Percentiles rank a stretch among this genome's conserved stretches.
Conservation (phyloP, 2,888 invertebrate species). For the Drosophila falleni region DNA sequence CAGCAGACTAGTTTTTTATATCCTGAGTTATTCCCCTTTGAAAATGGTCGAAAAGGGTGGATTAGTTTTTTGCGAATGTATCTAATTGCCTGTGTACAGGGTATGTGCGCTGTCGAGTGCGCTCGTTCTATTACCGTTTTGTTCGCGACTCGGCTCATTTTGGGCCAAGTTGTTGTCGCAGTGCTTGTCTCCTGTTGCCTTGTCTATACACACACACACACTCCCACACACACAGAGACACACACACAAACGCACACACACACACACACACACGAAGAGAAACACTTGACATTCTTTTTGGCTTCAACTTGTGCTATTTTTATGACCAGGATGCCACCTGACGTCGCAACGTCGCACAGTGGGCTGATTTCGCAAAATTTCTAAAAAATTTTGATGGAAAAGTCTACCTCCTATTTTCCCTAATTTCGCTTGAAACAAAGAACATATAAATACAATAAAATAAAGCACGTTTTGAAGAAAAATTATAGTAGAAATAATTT, state of each 20-base stretch:
- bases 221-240: too few relatives aligned
- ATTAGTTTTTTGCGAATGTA: too few relatives aligned
- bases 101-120: too few relatives aligned
- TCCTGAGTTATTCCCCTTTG: too few relatives aligned
- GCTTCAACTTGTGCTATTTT: constrained; percentile 33
- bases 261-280: constrained; percentile 10
- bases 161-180: constrained; percentile 25
- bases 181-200: constrained; percentile 8
- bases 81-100: too few relatives aligned
- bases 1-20: constrained; percentile 17
- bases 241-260: constrained; percentile 25
- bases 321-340: constrained; percentile 22
- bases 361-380: neutral
- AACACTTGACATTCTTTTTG: constrained; percentile 48
- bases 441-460: too few relatives aligned
- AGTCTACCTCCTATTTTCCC: neutral
- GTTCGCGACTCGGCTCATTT: constrained; percentile 22
- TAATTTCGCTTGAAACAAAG: neutral
- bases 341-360: constrained; percentile 12
- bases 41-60: too few relatives aligned
- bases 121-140: neutral
- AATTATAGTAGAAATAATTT: too few relatives aligned
- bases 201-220: constrained; percentile 4
- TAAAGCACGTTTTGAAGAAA: too few relatives aligned
- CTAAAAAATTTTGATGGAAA: neutral